These are phyloP conservation scores for Panulirus ornatus DNA, from an alignment of 1,140 invertebrate genomes.

Conservation along the genomic window DNA sequence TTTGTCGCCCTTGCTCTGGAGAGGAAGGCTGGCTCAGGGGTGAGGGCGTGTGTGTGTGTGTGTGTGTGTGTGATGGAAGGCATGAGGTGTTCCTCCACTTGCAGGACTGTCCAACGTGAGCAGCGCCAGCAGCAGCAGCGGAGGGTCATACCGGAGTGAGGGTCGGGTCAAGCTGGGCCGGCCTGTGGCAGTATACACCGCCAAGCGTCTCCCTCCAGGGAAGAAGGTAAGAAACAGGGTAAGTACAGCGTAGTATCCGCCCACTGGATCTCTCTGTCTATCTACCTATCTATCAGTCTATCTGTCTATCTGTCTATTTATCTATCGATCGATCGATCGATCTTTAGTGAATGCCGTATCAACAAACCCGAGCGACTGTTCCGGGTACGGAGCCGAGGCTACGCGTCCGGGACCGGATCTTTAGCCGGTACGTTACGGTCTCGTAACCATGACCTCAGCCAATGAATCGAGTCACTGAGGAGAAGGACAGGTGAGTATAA, in stretches of 20 bases:
- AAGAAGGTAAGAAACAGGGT: slow-evolving; percentile 56
- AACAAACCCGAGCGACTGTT: neutral
- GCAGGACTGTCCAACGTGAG: slow-evolving; percentile 61
- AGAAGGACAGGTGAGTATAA: too few relatives aligned
- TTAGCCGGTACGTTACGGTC: too few relatives aligned
- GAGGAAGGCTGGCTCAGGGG: too few relatives aligned
- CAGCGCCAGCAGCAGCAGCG: slow-evolving; percentile 59
- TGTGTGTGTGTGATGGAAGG: neutral
- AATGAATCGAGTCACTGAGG: too few relatives aligned
- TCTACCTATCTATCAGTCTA: too few relatives aligned
- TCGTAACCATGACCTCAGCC: too few relatives aligned
- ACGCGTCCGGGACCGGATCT: too few relatives aligned
- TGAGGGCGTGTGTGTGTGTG: neutral
- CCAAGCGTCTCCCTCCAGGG: slow-evolving; percentile 32
- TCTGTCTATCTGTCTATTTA: too few relatives aligned
- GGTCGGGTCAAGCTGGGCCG: slow-evolving; percentile 19
- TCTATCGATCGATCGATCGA: too few relatives aligned
- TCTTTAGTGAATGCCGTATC: neutral
- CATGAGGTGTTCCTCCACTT: too few relatives aligned
- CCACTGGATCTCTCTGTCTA: too few relatives aligned
- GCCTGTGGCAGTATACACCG: slow-evolving; percentile 15
- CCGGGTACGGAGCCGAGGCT: neutral
- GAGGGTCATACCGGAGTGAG: slow-evolving; percentile 42
- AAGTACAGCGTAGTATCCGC: neutral
- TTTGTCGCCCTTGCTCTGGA: too few relatives aligned